phyloP scores from a whole-genome alignment of 2,797 vertebrate genomes.

The Amazona finschi region DNA sequence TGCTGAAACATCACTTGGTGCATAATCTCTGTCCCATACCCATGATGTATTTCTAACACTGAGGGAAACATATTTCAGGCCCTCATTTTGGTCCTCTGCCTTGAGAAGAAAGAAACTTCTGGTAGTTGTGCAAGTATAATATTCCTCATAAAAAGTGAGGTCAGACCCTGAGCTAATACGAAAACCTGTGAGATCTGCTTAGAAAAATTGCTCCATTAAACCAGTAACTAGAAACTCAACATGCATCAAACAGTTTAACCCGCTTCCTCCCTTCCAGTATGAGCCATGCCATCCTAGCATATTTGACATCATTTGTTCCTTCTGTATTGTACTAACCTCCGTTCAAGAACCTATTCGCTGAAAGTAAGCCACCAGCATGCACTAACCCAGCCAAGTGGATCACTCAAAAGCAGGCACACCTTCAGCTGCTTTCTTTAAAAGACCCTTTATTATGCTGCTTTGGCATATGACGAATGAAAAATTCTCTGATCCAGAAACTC shows the following conservation, averaged over 20 bases:
- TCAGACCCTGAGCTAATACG: background rate
- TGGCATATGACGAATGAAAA: background rate
- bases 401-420: background rate
- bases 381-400: background rate
- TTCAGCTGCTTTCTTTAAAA: background rate
- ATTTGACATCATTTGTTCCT: background rate
- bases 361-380: background rate
- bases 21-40: background rate
- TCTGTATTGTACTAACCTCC: background rate
- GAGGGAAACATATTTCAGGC: background rate
- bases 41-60: rapidly evolving
- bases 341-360: background rate
- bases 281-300: background rate
- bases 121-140: background rate
- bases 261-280: background rate
- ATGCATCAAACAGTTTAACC: background rate
- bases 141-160: background rate
- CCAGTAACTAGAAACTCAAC: background rate
- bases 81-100: background rate
- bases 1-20: background rate
- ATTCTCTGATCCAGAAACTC: background rate
- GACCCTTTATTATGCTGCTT: background rate
- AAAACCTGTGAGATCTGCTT: background rate
- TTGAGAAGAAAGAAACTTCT: background rate
- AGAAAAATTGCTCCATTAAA: background rate